Base-by-base conservation (phyloP, 2,888 invertebrate genomes). In the Dioctria linearis region DNA sequence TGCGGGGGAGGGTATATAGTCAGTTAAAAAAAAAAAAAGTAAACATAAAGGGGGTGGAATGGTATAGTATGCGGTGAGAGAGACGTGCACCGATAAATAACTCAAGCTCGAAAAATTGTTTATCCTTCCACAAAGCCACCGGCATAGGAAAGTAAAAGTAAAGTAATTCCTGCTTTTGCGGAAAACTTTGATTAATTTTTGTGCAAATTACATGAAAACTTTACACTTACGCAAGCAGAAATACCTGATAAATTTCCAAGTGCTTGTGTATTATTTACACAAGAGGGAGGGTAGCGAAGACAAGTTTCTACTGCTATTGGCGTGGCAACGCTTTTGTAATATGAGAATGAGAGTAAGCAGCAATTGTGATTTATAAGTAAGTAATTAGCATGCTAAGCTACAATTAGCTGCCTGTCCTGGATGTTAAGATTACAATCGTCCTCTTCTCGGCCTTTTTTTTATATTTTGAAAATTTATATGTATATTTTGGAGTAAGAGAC, bases 301-400 rank as follows among this genome's bases (percentile, higher is more conserved):
- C 61, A 61, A 61, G 11, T 51, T 1, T 51, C 2, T 11, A 51
- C 5, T 43, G 6, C n/a, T 11, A 11, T 11, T 54, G 54, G 54
- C 54, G n/a, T 54, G 54, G 54, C 54, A 54, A n/a, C 54, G 11
- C 54, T 6, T 54, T 25, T 8, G n/a, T 4, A 43, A 75, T 57
- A 42, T 59, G 40, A 75, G n/a, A n/a, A n/a, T 54, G 54, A 4
- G 5, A 37, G 25, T 25, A 25, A 25, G 25, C 25, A 11, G 43
- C 2, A 9, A 66, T 66, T 46, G 40, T 79, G 51, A 49, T 63
- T 76, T 61, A 59, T 66, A 76, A 81, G 42, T 49, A 76, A 61
- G 37, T 79, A 82, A 82, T 82, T 81, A 81, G 78, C 82, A 82
- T 82, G 82, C 81, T 69, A 82, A 82, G 46, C 78, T 57, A 78